These are phyloP conservation scores for Lordiphosa fenestrarum DNA, from an alignment of 2,888 invertebrate species.

Conservation along the genomic window DNA sequence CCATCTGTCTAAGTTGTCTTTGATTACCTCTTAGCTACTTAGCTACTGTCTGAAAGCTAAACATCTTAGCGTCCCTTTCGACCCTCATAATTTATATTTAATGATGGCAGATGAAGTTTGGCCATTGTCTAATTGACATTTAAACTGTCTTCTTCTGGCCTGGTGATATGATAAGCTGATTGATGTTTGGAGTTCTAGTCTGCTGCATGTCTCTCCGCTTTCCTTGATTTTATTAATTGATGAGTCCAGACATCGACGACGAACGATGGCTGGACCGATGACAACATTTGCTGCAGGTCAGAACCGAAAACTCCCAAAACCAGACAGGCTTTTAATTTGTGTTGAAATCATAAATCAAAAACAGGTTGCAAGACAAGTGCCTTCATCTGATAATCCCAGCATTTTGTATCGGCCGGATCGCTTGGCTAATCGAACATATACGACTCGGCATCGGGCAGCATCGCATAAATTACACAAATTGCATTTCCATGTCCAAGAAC, in stretches of 20 bases:
- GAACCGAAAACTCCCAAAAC: slow-evolving; percentile 13
- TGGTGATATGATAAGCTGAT: slow-evolving; percentile 64
- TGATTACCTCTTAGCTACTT: slow-evolving; percentile 15
- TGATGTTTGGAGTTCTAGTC: slow-evolving; percentile 47
- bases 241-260: slow-evolving; percentile 20
- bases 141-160: slow-evolving; percentile 56
- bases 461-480: slow-evolving; percentile 76
- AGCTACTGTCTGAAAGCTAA: slow-evolving; percentile 52
- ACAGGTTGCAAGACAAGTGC: slow-evolving; percentile 51
- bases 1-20: slow-evolving; percentile 15
- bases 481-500: slow-evolving; percentile 75
- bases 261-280: slow-evolving; percentile 45
- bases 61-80: slow-evolving; percentile 20
- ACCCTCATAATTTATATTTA: slow-evolving; percentile 70
- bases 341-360: slow-evolving; percentile 72
- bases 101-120: slow-evolving; percentile 49
- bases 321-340: slow-evolving; percentile 63
- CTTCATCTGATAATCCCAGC: slow-evolving; percentile 50
- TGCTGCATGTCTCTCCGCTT: slow-evolving; percentile 3
- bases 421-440: slow-evolving; percentile 63
- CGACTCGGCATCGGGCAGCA: slow-evolving; percentile 23
- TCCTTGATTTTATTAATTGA: slow-evolving; percentile 62
- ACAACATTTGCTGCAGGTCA: slow-evolving; percentile 72
- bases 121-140: slow-evolving; percentile 62
- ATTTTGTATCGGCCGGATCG: slow-evolving; percentile 69